Percentiles rank a stretch among this genome's conserved stretches.
phyloP scores from a whole-genome alignment of 2,888 invertebrate species.

The Hesperia comma region DNA sequence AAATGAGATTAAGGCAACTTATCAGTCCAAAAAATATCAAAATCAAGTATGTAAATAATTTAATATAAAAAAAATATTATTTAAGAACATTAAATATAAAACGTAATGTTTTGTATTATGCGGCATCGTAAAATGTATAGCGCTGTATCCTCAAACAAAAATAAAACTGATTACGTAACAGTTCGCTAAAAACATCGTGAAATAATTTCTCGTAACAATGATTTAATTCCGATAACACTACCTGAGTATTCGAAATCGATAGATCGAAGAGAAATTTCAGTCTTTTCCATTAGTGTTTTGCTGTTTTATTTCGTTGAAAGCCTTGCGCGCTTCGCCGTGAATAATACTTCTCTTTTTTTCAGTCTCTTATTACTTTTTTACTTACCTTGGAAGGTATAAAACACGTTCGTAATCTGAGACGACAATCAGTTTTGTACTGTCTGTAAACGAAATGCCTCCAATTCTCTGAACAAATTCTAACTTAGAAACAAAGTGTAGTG shows the following conservation, averaged over 20 bases:
- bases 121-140: too few relatives aligned
- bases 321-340: slow-evolving; percentile 52
- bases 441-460: slow-evolving; percentile 61
- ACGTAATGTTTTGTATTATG: too few relatives aligned
- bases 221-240: slow-evolving; percentile 29
- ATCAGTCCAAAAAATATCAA: too few relatives aligned
- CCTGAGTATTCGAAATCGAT: slow-evolving; percentile 40
- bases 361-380: slow-evolving; percentile 59
- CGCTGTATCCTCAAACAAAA: background rate
- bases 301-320: slow-evolving; percentile 56
- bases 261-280: slow-evolving; percentile 45
- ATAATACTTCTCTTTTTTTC: slow-evolving; percentile 68
- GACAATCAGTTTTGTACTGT: slow-evolving; percentile 62
- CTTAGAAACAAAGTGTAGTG: slow-evolving; percentile 36
- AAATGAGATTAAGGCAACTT: too few relatives aligned
- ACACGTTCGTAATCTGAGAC: slow-evolving; percentile 58
- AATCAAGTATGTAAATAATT: too few relatives aligned
- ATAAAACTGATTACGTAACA: slow-evolving; percentile 7
- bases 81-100: too few relatives aligned
- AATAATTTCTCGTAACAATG: slow-evolving; percentile 25
- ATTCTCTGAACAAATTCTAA: slow-evolving; percentile 34
- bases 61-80: too few relatives aligned
- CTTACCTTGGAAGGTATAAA: slow-evolving; percentile 65
- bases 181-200: slow-evolving; percentile 29
- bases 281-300: slow-evolving; percentile 49